Evolutionary conservation across 2,888 invertebrate genomes (phyloP).

Genomic region (Eupithecia inturbata): DNA sequence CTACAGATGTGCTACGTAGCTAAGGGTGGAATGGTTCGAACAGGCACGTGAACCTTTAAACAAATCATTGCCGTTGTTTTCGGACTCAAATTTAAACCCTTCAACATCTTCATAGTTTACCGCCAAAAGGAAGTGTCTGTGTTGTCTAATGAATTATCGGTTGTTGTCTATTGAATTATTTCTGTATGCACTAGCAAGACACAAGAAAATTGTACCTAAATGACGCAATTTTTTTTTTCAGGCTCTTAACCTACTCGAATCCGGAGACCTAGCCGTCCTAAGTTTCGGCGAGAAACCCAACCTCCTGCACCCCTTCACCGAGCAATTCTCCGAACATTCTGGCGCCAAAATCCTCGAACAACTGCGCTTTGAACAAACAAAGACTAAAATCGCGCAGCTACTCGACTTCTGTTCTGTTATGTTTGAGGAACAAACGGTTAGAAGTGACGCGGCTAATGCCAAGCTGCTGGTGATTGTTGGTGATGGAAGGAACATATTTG

Average conservation of each 20-base stretch:
- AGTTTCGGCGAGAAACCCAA: slow-evolving; percentile 95
- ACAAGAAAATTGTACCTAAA: no score
- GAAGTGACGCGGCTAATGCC: slow-evolving; percentile 86
- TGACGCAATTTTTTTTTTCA: slow-evolving; percentile 58
- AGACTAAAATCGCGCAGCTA: slow-evolving; percentile 93
- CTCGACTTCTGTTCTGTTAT: slow-evolving; percentile 90
- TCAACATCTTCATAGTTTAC: no score
- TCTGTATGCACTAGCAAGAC: no score
- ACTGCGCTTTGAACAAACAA: slow-evolving; percentile 94
- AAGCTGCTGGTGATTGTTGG: slow-evolving; percentile 96
- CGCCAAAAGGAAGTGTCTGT: no score
- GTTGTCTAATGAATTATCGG: no score
- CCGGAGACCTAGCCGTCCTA: slow-evolving; percentile 95
- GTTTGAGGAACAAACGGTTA: slow-evolving; percentile 75
- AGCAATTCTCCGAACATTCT: slow-evolving; percentile 93
- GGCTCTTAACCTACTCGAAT: slow-evolving; percentile 96
- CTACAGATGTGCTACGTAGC: no score
- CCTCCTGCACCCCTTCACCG: slow-evolving; percentile 93
- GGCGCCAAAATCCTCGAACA: slow-evolving; percentile 92
- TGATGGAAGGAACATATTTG: slow-evolving; percentile 97
- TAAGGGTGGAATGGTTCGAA: no score
- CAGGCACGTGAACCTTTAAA: no score
- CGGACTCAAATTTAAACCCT: no score
- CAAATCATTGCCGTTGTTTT: no score
- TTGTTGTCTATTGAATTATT: no score